Conservation (phyloP, 2,888 invertebrate species). For the Chaetoderma sp. region DNA sequence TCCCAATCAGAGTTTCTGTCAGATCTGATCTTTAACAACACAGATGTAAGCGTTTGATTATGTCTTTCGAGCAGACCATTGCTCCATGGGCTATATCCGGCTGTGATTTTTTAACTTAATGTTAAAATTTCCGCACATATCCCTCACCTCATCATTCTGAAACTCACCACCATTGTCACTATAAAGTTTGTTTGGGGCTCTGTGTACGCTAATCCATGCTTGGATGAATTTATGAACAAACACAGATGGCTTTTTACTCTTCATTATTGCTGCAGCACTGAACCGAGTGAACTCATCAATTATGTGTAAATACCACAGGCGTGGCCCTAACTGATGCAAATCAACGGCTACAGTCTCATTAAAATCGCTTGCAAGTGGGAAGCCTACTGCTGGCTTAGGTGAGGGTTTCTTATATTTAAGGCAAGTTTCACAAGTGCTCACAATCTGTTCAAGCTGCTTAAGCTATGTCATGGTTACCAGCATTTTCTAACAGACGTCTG, state of each 20-base stretch:
- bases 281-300: slow-evolving; percentile 12
- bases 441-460: not conserved
- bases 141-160: not conserved
- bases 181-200: not conserved
- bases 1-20: slow-evolving; percentile 16
- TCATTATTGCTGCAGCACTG: slow-evolving; percentile 9
- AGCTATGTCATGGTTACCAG: not conserved
- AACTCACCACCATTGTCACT: slow-evolving; percentile 7
- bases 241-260: slow-evolving; percentile 8
- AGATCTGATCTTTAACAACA: slow-evolving; percentile 13
- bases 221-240: not conserved
- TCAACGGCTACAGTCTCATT: not conserved
- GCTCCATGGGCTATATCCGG: slow-evolving; percentile 26
- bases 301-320: slow-evolving; percentile 14
- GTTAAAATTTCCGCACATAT: slow-evolving; percentile 20
- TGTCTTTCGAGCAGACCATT: slow-evolving; percentile 20
- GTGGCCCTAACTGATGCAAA: not conserved
- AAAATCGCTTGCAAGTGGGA: slow-evolving; percentile 4
- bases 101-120: slow-evolving; percentile 18
- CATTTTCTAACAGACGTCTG: not conserved
- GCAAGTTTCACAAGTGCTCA: slow-evolving; percentile 4
- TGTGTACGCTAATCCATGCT: not conserved
- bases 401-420: slow-evolving; percentile 3
- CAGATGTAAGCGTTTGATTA: slow-evolving; percentile 21
- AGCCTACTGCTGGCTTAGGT: slow-evolving; percentile 16